These are phyloP conservation scores for Iguana delicatissima DNA, from an alignment of 2,797 vertebrate genomes.

Conservation along the genomic window DNA sequence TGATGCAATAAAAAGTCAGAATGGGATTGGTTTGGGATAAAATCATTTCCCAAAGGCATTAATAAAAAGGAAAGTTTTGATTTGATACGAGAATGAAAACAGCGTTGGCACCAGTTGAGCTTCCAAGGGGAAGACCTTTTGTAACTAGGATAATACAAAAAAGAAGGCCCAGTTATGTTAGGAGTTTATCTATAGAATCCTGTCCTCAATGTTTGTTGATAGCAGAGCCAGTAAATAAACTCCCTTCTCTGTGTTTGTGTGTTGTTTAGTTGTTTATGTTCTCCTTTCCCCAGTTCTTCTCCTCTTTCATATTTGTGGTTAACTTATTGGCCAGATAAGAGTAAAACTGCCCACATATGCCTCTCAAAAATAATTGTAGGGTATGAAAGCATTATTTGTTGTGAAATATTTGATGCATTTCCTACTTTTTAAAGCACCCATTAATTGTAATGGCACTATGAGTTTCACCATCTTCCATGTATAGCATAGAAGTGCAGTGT, in stretches of 20 bases:
- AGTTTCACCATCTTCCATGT: background rate
- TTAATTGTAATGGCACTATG: background rate
- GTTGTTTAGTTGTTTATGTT: background rate
- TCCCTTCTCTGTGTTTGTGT: background rate
- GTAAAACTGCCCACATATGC: background rate
- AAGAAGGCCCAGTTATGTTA: no score
- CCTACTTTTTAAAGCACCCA: background rate
- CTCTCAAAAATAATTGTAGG: background rate
- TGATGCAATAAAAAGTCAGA: background rate
- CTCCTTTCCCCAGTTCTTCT: background rate
- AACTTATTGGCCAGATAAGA: background rate
- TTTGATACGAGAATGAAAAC: no score
- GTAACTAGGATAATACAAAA: background rate
- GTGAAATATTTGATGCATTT: background rate
- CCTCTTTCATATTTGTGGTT: background rate
- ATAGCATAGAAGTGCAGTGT: background rate
- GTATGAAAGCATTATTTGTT: background rate
- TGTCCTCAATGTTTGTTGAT: background rate
- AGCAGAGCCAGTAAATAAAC: background rate
- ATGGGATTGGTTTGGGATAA: no score
- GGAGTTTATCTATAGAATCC: background rate
- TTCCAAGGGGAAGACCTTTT: no score
- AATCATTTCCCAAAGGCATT: no score
- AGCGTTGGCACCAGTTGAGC: no score
- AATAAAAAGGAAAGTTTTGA: no score